Evolutionary conservation across 2,888 invertebrate genomes (phyloP), one percentile per base, ranked within the genome.

Genomic region (Rotaria magnacalcarata): DNA sequence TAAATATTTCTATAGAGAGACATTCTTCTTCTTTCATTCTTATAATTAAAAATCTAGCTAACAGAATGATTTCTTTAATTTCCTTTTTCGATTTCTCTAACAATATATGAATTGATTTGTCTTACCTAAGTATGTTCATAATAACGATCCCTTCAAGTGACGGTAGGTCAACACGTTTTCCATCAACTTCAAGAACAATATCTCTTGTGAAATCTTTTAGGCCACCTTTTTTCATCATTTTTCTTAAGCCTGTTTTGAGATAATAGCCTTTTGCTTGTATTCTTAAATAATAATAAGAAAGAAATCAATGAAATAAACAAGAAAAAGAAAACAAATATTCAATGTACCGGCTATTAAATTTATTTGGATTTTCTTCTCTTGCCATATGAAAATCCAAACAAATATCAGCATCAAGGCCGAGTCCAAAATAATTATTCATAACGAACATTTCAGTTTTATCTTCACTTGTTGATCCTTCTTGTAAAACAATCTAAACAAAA

Each of bases 351-450:
- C 97, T 98, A 92, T 96, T 98, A 92, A 99, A 99, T 91, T 97
- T 97, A 92, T 97, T 96, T 67, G 99, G 99, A 92, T 99, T 99
- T 91, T 98, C 98, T 91, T 98, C 98, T 87, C 99, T 93, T 84
- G 98, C 98, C 92, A 97, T 98, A 92, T 99, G 99, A 92, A 99
- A 99, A 93, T 97, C 98, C 89, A 99, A 93, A 91, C 97, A 98
- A 88, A 99, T 94, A 92, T 98, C 99, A 58, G 99, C 99, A 92
- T 99, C 99, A 90, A 99, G 96, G 87, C 99, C 99, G 91, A 99
- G 97, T 87, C 99, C 99, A 92, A 99, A 99, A 92, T 99, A 99
- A 93, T 99, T 99, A 93, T 99, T 99, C 99, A 99, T 99, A 88
- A 99, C 99, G 91, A 96, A 96, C 91, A 99, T 99, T 91, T 96